Conservation (phyloP, 2,888 invertebrate species). For the Maniola hyperantus region DNA sequence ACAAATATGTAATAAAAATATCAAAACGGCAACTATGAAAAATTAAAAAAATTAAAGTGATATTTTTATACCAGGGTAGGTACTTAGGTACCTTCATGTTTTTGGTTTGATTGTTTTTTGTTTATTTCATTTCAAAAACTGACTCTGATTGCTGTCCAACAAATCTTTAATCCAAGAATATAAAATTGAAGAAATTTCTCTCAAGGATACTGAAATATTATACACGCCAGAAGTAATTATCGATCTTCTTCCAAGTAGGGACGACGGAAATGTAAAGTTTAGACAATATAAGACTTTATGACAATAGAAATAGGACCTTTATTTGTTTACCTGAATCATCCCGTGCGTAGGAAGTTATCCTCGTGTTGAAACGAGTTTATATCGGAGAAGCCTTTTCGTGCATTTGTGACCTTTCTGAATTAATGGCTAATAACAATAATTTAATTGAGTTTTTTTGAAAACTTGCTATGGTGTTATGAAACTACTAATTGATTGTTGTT, state of each 20-base stretch:
- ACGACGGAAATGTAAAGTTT: neutral
- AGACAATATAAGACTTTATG: neutral
- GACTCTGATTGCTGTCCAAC: neutral
- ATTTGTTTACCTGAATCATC: neutral
- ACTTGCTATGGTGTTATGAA: too few relatives aligned
- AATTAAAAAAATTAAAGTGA: too few relatives aligned
- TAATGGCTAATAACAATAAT: neutral
- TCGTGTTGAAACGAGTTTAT: slow-evolving; percentile 2
- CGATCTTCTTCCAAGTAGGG: neutral
- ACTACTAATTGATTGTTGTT: too few relatives aligned
- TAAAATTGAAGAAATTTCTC: slow-evolving; percentile 5
- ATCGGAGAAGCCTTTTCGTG: neutral
- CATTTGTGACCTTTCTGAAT: neutral
- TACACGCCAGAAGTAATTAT: slow-evolving; percentile 10
- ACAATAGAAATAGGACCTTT: neutral
- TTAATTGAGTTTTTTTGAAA: neutral
- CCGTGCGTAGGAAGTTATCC: slow-evolving; percentile 4
- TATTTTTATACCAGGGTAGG: too few relatives aligned
- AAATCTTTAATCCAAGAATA: neutral
- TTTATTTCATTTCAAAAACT: neutral
- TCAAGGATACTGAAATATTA: slow-evolving; percentile 4
- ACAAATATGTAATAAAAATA: too few relatives aligned
- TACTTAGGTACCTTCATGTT: too few relatives aligned
- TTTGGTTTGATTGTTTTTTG: too few relatives aligned
- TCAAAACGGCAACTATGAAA: too few relatives aligned